Evolutionary conservation across 2,888 invertebrate species (phyloP), one percentile per base, ranked within the genome.

Genomic region (Aleiodes testaceus): DNA sequence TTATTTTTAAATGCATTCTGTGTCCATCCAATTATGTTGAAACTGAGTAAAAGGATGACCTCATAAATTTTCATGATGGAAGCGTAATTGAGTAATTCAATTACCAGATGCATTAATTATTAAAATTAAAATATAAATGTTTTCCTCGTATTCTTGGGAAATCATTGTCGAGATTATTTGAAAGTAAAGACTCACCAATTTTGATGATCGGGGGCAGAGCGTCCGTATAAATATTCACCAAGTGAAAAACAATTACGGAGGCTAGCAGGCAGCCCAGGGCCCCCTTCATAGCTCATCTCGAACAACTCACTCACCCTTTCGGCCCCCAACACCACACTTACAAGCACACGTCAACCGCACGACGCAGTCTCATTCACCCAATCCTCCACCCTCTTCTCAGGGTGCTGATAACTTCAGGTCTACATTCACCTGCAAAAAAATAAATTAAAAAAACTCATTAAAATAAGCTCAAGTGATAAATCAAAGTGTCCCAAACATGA

Each of bases 231-330:
- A 79, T 78, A 76, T 79, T 79, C 77, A 80, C 81, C 78, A 84
- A 79, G 79, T 83, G 84, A 72, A 85, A 81, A 76, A 85, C 78
- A 75, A 82, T 81, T 77, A 85, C 78, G 80, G 79, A 81, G 85
- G 86, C 87, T 84, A 86, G 80, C 82, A 86, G 82, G 81, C 82
- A 86, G 85, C 87, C 86, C 80, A 84, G 78, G 78, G 80, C 79
- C 79, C 81, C 83, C 87, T 84, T 87, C 87, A 87, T 87, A 85
- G 86, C 85, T 87, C 87, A 87, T 87, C 84, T 85, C 87, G 87
- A 82, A 86, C 36, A 81, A 82, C 82, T 80, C 82, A 66, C n/a
- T n/a, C 47, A 80, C 80, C 82, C 79, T 78, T 67, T 75, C 78
- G 79, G 81, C 77, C 78, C 75, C 74, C 74, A 9, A 9, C 36